Percentiles rank a stretch among this genome's conserved stretches.
Conservation (phyloP, 2,797 vertebrate genomes). For the Monodelphis domestica region DNA sequence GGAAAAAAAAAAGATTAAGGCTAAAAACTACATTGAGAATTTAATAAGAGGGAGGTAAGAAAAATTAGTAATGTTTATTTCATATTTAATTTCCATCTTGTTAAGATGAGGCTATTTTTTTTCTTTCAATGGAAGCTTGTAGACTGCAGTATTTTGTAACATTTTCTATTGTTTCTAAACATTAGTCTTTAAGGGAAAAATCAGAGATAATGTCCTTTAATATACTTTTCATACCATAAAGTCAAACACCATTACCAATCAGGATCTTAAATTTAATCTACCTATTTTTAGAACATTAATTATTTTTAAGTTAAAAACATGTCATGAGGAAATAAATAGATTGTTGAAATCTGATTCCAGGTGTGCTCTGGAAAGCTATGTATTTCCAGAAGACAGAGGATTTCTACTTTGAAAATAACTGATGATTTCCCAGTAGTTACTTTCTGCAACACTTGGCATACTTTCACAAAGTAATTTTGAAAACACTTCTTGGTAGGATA, state of each 20-base stretch:
- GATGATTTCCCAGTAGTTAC: background rate
- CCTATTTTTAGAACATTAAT: background rate
- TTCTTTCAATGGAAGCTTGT: background rate
- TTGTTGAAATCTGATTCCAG: background rate
- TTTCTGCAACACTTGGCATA: slow-evolving; percentile 8
- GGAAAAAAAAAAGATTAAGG: background rate
- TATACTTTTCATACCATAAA: background rate
- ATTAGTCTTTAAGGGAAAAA: background rate
- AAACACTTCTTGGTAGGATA: slow-evolving; percentile 17
- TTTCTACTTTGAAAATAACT: background rate
- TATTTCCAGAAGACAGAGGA: background rate
- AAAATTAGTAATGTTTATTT: background rate
- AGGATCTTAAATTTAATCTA: background rate
- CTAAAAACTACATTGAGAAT: background rate
- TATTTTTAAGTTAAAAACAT: background rate
- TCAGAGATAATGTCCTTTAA: background rate
- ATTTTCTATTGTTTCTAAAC: background rate
- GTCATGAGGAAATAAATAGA: background rate
- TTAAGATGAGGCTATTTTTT: background rate
- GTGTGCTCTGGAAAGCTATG: background rate
- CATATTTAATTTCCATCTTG: background rate
- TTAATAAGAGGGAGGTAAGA: background rate
- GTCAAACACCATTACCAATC: background rate
- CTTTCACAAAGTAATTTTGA: slow-evolving; percentile 38
- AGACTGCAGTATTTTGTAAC: background rate